phyloP scores from a whole-genome alignment of 1,140 invertebrate species.

The Globodera ellingtonae region DNA sequence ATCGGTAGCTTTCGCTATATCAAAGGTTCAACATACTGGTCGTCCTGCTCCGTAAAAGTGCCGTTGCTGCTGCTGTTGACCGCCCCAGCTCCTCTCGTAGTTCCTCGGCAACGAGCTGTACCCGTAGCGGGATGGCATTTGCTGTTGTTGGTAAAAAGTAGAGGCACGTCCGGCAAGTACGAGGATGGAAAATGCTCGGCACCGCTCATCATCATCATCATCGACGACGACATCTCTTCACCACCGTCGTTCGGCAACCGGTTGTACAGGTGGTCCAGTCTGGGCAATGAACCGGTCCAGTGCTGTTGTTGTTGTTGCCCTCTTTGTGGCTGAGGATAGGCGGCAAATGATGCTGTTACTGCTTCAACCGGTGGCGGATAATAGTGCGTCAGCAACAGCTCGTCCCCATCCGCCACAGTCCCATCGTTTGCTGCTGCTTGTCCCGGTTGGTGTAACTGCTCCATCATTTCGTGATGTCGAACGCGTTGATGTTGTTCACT shows the following conservation, averaged over 20 bases:
- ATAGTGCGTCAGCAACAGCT: too few species aligned
- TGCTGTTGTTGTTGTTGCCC: neutral
- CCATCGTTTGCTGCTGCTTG: neutral
- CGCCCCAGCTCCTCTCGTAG: constrained; percentile 47
- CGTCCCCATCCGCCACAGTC: too few species aligned
- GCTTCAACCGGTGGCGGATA: too few species aligned
- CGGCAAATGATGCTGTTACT: too few species aligned
- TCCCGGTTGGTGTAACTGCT: neutral
- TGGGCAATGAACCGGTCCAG: neutral
- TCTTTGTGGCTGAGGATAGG: too few species aligned
- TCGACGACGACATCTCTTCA: constrained; percentile 11
- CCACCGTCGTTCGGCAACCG: neutral
- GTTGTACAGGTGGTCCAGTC: neutral
- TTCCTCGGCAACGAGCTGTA: constrained; percentile 63
- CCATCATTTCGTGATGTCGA: constrained; percentile 35
- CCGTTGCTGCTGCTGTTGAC: neutral
- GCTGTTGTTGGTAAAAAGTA: neutral
- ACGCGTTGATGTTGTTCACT: constrained; percentile 36
- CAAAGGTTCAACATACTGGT: neutral
- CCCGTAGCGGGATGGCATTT: constrained; percentile 18
- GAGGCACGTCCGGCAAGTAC: neutral
- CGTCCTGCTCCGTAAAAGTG: neutral
- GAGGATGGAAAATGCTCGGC: constrained; percentile 8
- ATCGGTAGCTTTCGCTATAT: neutral
- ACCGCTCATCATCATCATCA: constrained; percentile 12